Conservation (phyloP, 2,888 invertebrate species). For the Corbicula japonica region DNA sequence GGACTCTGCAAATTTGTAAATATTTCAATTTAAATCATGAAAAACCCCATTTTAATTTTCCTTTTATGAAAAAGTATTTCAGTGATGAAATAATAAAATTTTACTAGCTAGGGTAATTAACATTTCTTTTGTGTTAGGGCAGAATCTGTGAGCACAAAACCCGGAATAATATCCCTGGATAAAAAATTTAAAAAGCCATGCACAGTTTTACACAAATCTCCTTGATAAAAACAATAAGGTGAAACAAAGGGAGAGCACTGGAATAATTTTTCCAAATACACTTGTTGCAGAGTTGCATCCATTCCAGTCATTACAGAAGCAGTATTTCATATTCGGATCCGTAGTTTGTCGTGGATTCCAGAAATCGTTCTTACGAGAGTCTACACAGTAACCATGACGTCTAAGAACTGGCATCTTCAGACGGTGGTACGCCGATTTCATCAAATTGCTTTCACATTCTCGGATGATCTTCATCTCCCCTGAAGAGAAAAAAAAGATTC, state of each 20-base stretch:
- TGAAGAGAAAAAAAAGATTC: conserved; percentile 52
- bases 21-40: no score
- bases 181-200: no score
- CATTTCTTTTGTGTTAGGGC: no score
- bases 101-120: no score
- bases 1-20: no score
- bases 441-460: conserved; percentile 84
- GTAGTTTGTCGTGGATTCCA: conserved; percentile 74
- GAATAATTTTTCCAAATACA: conserved; percentile 32
- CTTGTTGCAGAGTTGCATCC: conserved; percentile 83
- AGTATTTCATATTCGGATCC: conserved; percentile 81
- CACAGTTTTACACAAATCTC: no score
- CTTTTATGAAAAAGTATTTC: no score
- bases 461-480: conserved; percentile 84
- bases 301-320: conserved; percentile 86
- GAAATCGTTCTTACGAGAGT: conserved; percentile 84
- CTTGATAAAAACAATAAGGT: conserved; percentile 15
- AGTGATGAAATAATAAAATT: no score
- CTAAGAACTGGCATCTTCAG: conserved; percentile 84
- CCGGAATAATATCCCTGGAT: no score
- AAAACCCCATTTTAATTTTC: no score
- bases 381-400: conserved; percentile 85
- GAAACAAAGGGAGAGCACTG: conserved; percentile 55
- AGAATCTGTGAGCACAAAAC: no score
- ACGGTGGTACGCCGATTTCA: conserved; percentile 81